Evolutionary conservation across 2,113 vertebrate species (phyloP).

Genomic region (Pluvianellus socialis): DNA sequence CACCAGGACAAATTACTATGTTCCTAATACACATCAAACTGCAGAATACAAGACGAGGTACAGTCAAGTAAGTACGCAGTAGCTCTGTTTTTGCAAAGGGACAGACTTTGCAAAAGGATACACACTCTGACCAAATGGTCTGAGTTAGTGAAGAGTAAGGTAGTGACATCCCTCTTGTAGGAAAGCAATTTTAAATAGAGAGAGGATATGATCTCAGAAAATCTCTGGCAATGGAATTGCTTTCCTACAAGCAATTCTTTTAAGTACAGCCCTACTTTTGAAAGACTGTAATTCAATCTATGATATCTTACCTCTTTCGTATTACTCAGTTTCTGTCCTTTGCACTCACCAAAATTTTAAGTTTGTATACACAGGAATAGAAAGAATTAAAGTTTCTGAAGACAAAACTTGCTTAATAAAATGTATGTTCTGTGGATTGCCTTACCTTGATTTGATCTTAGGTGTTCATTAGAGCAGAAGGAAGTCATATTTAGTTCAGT

Average conservation of each 20-base stretch:
- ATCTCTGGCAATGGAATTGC: background rate
- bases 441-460: background rate
- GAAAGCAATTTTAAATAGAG: background rate
- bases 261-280: background rate
- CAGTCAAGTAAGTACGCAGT: background rate
- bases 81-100: background rate
- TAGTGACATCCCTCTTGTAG: background rate
- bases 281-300: background rate
- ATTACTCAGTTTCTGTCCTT: background rate
- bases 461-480: background rate
- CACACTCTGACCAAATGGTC: background rate
- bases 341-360: background rate
- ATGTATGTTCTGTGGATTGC: background rate
- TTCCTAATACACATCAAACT: background rate
- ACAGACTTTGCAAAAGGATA: background rate
- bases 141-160: background rate
- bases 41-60: background rate
- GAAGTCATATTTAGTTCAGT: background rate
- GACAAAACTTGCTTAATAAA: background rate
- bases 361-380: background rate
- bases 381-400: background rate
- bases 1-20: background rate
- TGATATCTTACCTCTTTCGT: background rate
- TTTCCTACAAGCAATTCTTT: background rate
- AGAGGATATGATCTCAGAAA: background rate